phyloP scores from a whole-genome alignment of 2,888 invertebrate genomes.

The Cynaeus angustus region DNA sequence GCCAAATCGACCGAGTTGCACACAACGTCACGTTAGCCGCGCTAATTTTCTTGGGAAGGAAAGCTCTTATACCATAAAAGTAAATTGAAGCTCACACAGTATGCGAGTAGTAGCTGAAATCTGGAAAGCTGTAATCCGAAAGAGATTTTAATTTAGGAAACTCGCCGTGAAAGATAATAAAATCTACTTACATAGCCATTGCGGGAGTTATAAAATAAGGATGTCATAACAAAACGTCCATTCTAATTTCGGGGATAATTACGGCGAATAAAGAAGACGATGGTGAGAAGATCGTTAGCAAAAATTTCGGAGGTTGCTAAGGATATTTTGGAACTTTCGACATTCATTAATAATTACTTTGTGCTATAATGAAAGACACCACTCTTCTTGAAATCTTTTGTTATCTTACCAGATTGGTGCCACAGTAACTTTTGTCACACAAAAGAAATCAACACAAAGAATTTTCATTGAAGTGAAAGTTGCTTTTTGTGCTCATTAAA shows the following conservation, averaged over 20 bases:
- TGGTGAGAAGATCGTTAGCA: slow-evolving; percentile 23
- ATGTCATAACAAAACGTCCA: slow-evolving; percentile 32
- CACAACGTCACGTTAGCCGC: slow-evolving; percentile 32
- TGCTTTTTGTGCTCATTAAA: slow-evolving; percentile 12
- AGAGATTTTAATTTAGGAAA: slow-evolving; percentile 47
- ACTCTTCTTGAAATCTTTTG: slow-evolving; percentile 37
- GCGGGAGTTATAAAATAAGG: slow-evolving; percentile 25
- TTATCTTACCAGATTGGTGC: slow-evolving; percentile 28
- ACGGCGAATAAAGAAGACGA: slow-evolving; percentile 16
- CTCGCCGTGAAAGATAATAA: slow-evolving; percentile 41
- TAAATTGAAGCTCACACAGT: slow-evolving; percentile 47
- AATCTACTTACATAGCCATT: slow-evolving; percentile 38
- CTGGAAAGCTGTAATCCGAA: slow-evolving; percentile 46
- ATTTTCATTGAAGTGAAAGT: slow-evolving; percentile 36
- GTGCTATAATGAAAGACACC: slow-evolving; percentile 28
- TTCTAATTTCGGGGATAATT: slow-evolving; percentile 20
- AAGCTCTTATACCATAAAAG: slow-evolving; percentile 45
- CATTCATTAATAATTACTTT: slow-evolving; percentile 37
- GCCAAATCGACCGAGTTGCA: slow-evolving; percentile 33
- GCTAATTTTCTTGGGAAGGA: slow-evolving; percentile 42
- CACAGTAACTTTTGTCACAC: slow-evolving; percentile 44
- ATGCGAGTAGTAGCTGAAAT: slow-evolving; percentile 36
- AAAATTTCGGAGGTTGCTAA: slow-evolving; percentile 3
- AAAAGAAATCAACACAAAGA: slow-evolving; percentile 43
- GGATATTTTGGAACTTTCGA: slow-evolving; percentile 22